These are phyloP conservation scores for Papilio dardanus DNA, from an alignment of 1,140 invertebrate species.

Conservation along the genomic window DNA sequence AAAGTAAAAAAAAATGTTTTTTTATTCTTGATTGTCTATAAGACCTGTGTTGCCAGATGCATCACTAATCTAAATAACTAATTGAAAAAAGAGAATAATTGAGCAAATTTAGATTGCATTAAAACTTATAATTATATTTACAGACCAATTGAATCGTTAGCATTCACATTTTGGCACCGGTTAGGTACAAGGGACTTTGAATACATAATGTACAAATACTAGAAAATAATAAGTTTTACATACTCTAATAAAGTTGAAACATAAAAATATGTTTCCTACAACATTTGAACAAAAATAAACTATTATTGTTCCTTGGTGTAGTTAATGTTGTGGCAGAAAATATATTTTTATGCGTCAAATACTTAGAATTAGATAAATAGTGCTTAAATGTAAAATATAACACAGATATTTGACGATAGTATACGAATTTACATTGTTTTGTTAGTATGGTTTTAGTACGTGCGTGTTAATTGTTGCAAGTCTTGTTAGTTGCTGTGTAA, in stretches of 20 bases:
- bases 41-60: constrained; percentile 10
- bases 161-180: constrained; percentile 66
- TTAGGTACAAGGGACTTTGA: constrained; percentile 74
- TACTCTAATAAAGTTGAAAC: neutral
- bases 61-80: constrained; percentile 33
- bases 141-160: constrained; percentile 47
- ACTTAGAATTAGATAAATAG: constrained; percentile 53
- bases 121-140: constrained; percentile 45
- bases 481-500: neutral
- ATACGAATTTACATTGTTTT: constrained; percentile 53
- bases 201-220: constrained; percentile 58
- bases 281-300: neutral
- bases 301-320: no score
- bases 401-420: constrained; percentile 79
- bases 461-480: neutral
- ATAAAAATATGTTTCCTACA: constrained; percentile 13
- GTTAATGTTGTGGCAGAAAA: constrained; percentile 29
- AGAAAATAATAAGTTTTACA: constrained; percentile 2
- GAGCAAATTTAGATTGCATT: constrained; percentile 60
- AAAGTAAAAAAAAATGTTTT: neutral
- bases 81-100: constrained; percentile 51
- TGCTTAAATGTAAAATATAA: constrained; percentile 64
- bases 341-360: constrained; percentile 31
- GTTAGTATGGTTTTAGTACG: constrained; percentile 51
- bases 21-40: neutral